phyloP scores from a whole-genome alignment of 2,797 vertebrate genomes.

The Erethizon dorsatum region DNA sequence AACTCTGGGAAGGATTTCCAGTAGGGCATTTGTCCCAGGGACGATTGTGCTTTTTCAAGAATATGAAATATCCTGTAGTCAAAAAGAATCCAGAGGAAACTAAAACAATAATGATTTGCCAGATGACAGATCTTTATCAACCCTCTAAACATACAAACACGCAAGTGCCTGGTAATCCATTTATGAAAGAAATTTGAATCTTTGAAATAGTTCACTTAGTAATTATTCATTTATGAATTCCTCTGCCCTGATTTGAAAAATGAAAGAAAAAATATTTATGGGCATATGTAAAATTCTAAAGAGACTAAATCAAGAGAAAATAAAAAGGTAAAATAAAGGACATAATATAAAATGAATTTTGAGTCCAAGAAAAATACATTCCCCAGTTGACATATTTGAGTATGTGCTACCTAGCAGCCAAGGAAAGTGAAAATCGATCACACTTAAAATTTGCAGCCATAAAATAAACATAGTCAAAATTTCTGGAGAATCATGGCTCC shows the following conservation, averaged over 20 bases:
- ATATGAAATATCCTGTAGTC: slow-evolving; percentile 79
- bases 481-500: neutral
- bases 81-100: slow-evolving; percentile 45
- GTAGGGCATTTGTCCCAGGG: slow-evolving; percentile 55
- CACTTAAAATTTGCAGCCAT: neutral
- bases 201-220: neutral
- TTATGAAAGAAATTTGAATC: neutral
- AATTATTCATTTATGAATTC: neutral
- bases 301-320: neutral
- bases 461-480: neutral
- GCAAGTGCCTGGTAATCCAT: neutral
- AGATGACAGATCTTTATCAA: neutral
- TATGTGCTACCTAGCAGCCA: neutral
- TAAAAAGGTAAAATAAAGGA: neutral
- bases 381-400: neutral
- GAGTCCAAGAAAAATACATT: neutral
- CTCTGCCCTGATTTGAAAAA: neutral
- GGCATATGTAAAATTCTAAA: neutral
- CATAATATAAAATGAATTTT: neutral
- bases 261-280: neutral
- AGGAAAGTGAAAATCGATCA: neutral
- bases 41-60: slow-evolving; percentile 76
- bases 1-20: slow-evolving; percentile 77
- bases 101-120: neutral
- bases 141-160: neutral